These are phyloP conservation scores for Tribolium madens DNA, from an alignment of 1,140 invertebrate species.

Conservation along the genomic window DNA sequence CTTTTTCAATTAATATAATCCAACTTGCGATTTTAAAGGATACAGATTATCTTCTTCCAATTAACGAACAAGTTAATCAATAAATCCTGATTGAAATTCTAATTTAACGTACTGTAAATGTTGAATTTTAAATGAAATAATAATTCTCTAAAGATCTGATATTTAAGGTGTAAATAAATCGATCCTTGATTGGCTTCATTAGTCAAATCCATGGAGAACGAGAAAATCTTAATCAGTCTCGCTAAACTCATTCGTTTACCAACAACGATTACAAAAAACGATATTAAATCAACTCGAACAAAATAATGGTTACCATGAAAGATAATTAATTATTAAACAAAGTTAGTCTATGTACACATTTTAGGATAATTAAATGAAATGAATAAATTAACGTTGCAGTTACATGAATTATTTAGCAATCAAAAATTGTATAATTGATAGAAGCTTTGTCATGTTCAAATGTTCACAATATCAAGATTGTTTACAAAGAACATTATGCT, in stretches of 20 bases:
- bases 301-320: background rate
- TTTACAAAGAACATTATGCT: background rate
- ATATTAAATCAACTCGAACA: background rate
- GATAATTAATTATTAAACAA: background rate
- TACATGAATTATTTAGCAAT: background rate
- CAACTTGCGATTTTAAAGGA: too few species aligned
- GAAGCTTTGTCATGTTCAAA: too few species aligned
- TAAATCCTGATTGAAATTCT: too few species aligned
- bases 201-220: background rate
- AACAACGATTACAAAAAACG: background rate
- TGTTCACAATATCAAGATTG: background rate
- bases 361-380: background rate
- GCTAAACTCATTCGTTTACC: background rate
- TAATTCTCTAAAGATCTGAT: background rate
- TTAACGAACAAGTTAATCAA: background rate
- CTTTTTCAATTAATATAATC: too few species aligned
- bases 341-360: background rate
- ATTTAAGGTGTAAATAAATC: background rate
- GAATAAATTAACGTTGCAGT: background rate
- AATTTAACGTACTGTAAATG: too few species aligned
- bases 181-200: slow-evolving; percentile 21
- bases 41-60: background rate
- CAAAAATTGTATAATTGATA: background rate
- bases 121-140: too few species aligned
- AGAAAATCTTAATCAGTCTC: background rate